Evolutionary conservation across 1,140 invertebrate species (phyloP), one percentile per base, ranked within the genome.

Genomic region (Ganaspis sp.): DNA sequence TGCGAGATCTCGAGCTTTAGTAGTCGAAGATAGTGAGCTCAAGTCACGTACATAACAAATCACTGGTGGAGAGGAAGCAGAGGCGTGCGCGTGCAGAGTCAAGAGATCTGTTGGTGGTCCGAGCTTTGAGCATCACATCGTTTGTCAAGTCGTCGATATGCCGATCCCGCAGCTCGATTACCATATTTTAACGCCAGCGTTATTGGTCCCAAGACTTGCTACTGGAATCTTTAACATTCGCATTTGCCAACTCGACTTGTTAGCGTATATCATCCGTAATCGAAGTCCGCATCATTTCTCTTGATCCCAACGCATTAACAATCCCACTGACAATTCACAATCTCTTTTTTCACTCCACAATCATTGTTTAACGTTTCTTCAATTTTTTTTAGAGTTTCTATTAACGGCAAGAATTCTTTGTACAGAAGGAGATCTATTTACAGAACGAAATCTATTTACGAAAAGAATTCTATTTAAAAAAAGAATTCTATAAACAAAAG

Each of bases 81-180:
- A 78, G 80, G 74, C 77, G 81, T 78, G 81, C 77, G 84, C 76
- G 82, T 82, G 80, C 81, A 80, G 81, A 79, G 73, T 70, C 82
- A 75, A 76, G 79, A 54, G 76, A 89, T 87, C 89, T 83, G 84
- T 90, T 90, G 90, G 90, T 91, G 89, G 89, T 90, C 89, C 84
- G 73, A 81, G 86, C 87, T 87, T 84, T 85, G 84, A 84, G 85
- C 86, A 81, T 83, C 83, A 84, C 85, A 89, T 91, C 90, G 86
- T 91, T 91, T 91, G 90, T 91, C 90, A 90, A 90, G 87, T 86
- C 86, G 88, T 90, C 90, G 89, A 91, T 90, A 89, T 86, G 88
- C 88, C 86, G 88, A 90, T 90, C 86, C 83, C 79, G 84, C 81
- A 75, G 81, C 86, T 83, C 86, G 88, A 90, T 90, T 89, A 90